Conservation (phyloP, 2,113 vertebrate species). For the Struthio camelus region DNA sequence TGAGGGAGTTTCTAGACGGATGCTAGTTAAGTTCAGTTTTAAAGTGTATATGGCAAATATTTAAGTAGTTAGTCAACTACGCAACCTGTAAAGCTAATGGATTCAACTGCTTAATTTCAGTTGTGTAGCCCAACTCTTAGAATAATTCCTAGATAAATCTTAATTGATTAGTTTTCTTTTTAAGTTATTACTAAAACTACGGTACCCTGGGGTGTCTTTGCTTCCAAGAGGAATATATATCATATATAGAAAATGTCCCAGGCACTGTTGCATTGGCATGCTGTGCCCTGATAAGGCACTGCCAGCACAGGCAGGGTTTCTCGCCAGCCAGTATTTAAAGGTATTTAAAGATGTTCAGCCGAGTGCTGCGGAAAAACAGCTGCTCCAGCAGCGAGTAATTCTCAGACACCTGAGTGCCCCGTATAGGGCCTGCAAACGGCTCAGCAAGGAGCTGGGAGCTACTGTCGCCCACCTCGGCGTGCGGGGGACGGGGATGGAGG, state of each 20-base stretch:
- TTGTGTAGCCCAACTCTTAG: background rate
- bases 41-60: background rate
- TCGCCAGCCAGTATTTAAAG: background rate
- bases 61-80: conserved; percentile 18
- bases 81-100: conserved; percentile 3
- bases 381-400: background rate
- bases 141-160: conserved; percentile 26
- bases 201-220: background rate
- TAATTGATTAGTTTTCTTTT: conserved; percentile 20
- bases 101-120: conserved; percentile 37
- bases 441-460: conserved; percentile 23
- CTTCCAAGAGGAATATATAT: background rate
- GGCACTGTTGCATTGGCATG: background rate
- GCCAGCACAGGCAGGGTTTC: background rate
- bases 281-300: background rate
- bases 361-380: background rate
- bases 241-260: background rate
- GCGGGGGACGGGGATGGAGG: background rate
- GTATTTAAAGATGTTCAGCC: background rate
- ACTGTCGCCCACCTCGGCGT: background rate
- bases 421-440: background rate
- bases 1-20: background rate
- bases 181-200: background rate
- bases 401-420: background rate
- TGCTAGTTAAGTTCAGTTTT: background rate